Evolutionary conservation across 2,888 invertebrate genomes (phyloP), one percentile per base, ranked within the genome.

Genomic region (Rhamnusium bicolor): DNA sequence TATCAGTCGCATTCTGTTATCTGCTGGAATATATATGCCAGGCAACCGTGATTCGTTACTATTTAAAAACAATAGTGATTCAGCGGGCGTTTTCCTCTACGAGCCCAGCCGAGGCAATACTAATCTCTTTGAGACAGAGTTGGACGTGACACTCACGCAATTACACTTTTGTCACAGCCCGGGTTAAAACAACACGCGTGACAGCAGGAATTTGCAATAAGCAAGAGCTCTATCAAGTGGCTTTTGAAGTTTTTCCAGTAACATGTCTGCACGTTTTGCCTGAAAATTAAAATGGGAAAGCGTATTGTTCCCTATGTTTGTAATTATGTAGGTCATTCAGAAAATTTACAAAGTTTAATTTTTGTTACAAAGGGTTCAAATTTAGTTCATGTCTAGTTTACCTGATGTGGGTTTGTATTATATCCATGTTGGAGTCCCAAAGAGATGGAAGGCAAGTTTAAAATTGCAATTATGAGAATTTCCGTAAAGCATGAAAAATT

Each of bases 201-300:
- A 85, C 85, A 84, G 79, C 78, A 82, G 84, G 85, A 86, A 86
- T 85, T 85, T 83, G 85, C 85, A 85, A 85, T 84, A 85, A 85
- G 83, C 84, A 79, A 80, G 78, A 69, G 75, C 74, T 77, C 78
- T 80, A 78, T 78, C 77, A 76, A 80, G 77, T 77, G 74, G 77
- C 74, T 68, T 53, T 60, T 69, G 65, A 53, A 75, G 61, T 56
- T 72, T 60, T 75, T 71, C 40, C 53, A 68, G 68, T 60, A 60
- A 60, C 71, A 56, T 19, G 65, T 29, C 65, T 32, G 51, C 53
- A 10, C 53, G 53, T 53, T 29, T 27, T n/a, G 27, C 21, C 10
- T 29, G 29, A 8, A 27, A 27, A 65, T 65, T 65, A 53, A 27
- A 53, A 53, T n/a, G 8, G 47, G n/a, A 14, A 27, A 46, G 14